phyloP scores from a whole-genome alignment of 1,140 invertebrate genomes.

The Ceratosolen fusciceps region DNA sequence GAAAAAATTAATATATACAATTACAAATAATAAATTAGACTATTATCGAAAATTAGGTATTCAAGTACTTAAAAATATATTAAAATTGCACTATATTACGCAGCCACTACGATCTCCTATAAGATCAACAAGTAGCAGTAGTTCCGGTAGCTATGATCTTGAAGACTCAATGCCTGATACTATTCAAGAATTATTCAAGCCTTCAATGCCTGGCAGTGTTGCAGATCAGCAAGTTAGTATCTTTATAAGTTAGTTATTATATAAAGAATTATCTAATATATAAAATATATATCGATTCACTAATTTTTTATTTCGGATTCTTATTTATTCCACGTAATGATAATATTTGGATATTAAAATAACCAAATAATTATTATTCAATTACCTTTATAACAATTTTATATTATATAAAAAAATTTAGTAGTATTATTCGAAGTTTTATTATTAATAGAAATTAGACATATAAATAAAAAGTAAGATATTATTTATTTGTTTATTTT shows the following conservation, averaged over 20 bases:
- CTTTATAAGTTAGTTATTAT: no score
- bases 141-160: slow-evolving; percentile 73
- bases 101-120: slow-evolving; percentile 61
- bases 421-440: no score
- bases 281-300: not conserved
- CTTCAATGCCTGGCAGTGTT: slow-evolving; percentile 45
- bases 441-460: no score
- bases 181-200: slow-evolving; percentile 56
- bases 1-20: slow-evolving; percentile 1
- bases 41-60: slow-evolving; percentile 64
- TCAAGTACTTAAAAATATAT: slow-evolving; percentile 64
- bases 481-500: not conserved
- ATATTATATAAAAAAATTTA: not conserved
- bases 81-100: slow-evolving; percentile 53
- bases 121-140: slow-evolving; percentile 70
- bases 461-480: no score
- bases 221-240: slow-evolving; percentile 64
- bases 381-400: no score
- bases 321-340: no score
- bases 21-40: slow-evolving; percentile 54
- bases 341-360: no score
- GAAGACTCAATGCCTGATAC: slow-evolving; percentile 65
- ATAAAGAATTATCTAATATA: no score
- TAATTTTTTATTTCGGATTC: no score
- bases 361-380: no score